A percentile compares a stretch with the other conserved stretches of the same genome.
These are phyloP conservation scores for Rhodeus uyekii DNA, from an alignment of 2,797 vertebrate species.

Conservation along the genomic window DNA sequence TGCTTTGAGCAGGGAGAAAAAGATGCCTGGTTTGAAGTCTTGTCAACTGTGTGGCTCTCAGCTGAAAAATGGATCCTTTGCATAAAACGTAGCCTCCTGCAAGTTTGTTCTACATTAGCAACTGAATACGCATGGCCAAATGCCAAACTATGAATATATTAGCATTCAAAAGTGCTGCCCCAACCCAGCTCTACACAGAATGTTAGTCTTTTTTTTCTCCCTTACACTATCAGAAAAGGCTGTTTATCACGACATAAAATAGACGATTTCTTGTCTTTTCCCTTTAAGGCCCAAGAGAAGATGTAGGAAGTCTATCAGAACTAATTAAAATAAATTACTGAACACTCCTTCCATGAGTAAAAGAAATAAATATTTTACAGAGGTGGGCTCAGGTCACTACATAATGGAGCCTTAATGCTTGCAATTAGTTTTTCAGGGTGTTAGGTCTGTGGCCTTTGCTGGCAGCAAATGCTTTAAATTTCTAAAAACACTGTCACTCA, in stretches of 20 bases:
- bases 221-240: conserved; percentile 61
- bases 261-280: conserved; percentile 47
- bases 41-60: conserved; percentile 55
- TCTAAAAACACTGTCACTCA: conserved; percentile 35
- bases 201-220: conserved; percentile 62
- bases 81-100: conserved; percentile 63
- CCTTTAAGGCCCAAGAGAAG: conserved; percentile 46
- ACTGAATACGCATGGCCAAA: conserved; percentile 66
- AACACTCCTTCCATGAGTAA: conserved; percentile 49
- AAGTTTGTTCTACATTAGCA: conserved; percentile 64
- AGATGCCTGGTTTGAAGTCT: conserved; percentile 57
- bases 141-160: conserved; percentile 71
- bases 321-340: conserved; percentile 70
- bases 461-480: conserved; percentile 17
- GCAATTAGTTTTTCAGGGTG: conserved; percentile 67
- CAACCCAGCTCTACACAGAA: conserved; percentile 43
- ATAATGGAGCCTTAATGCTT: conserved; percentile 66
- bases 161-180: conserved; percentile 63
- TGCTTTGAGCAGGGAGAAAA: neutral
- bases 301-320: conserved; percentile 59
- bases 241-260: conserved; percentile 65
- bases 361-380: conserved; percentile 62
- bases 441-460: conserved; percentile 55
- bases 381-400: conserved; percentile 63
- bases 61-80: conserved; percentile 63